Evolutionary conservation across 2,797 vertebrate species (phyloP).

Genomic region (Philypnodon macrostomus): DNA sequence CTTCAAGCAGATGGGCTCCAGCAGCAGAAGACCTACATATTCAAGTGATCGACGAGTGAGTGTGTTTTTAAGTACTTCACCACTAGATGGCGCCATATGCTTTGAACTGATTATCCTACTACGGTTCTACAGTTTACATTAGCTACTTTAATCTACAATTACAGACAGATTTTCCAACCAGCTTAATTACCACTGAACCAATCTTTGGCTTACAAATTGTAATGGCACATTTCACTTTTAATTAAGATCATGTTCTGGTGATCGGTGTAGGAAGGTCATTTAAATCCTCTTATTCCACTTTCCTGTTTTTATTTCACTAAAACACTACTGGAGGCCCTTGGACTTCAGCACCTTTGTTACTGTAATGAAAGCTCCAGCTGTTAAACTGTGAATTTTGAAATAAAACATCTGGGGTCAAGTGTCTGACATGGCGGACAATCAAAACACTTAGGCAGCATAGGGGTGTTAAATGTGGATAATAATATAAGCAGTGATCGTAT

Average conservation of each 20-base stretch:
- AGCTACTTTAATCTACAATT: too few relatives aligned
- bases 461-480: constrained; percentile 11
- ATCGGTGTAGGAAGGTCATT: neutral
- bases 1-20: too few relatives aligned
- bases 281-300: constrained; percentile 1
- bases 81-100: constrained; percentile 63
- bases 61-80: constrained; percentile 20
- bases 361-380: neutral
- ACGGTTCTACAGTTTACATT: too few relatives aligned
- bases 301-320: constrained; percentile 5
- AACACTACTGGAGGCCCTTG: neutral
- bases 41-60: too few relatives aligned
- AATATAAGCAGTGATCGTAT: neutral
- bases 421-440: too few relatives aligned
- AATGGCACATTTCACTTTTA: neutral
- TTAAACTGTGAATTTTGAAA: too few relatives aligned
- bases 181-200: too few relatives aligned
- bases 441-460: neutral
- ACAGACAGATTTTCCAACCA: too few relatives aligned
- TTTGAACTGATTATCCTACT: constrained; percentile 15
- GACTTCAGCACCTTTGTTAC: neutral
- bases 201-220: too few relatives aligned
- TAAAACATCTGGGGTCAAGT: too few relatives aligned
- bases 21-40: too few relatives aligned
- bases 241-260: neutral